These are phyloP conservation scores for Lampris megalopsis DNA, from an alignment of 2,113 vertebrate genomes.

Conservation along the genomic window DNA sequence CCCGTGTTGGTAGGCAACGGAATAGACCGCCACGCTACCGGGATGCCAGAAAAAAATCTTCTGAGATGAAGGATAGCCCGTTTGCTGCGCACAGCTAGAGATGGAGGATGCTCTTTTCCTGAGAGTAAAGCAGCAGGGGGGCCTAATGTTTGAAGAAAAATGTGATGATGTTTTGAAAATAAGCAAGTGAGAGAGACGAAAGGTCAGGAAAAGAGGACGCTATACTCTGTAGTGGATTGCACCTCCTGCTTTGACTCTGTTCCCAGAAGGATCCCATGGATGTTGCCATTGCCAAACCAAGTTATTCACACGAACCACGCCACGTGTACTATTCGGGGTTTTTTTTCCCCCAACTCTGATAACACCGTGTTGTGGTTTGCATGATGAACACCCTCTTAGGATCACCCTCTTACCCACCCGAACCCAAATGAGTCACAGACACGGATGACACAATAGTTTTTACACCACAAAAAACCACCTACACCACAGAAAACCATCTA, in stretches of 20 bases:
- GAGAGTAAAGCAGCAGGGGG: background rate
- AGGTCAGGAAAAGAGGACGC: constrained; percentile 50
- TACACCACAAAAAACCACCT: too few relatives aligned
- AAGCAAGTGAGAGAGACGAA: background rate
- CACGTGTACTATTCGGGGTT: constrained; percentile 1
- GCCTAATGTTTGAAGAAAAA: constrained; percentile 5
- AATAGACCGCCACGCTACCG: too few relatives aligned
- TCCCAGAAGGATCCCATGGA: constrained; percentile 40
- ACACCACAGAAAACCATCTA: too few relatives aligned
- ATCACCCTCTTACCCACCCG: too few relatives aligned
- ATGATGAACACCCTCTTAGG: too few relatives aligned
- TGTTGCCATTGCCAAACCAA: constrained; percentile 6
- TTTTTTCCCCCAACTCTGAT: too few relatives aligned
- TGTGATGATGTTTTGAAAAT: background rate
- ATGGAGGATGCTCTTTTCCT: background rate
- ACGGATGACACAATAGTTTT: too few relatives aligned
- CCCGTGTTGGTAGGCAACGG: too few relatives aligned
- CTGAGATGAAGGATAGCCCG: constrained; percentile 22
- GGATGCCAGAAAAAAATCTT: background rate
- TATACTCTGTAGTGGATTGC: constrained; percentile 40
- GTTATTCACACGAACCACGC: constrained; percentile 54
- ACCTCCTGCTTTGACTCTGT: constrained; percentile 64
- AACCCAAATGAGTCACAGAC: too few relatives aligned
- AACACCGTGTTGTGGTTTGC: too few relatives aligned
- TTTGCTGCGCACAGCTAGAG: constrained; percentile 1